A percentile compares a stretch with the other conserved stretches of the same genome.
phyloP scores from a whole-genome alignment of 2,888 invertebrate genomes.

The Eristalis arbustorum region DNA sequence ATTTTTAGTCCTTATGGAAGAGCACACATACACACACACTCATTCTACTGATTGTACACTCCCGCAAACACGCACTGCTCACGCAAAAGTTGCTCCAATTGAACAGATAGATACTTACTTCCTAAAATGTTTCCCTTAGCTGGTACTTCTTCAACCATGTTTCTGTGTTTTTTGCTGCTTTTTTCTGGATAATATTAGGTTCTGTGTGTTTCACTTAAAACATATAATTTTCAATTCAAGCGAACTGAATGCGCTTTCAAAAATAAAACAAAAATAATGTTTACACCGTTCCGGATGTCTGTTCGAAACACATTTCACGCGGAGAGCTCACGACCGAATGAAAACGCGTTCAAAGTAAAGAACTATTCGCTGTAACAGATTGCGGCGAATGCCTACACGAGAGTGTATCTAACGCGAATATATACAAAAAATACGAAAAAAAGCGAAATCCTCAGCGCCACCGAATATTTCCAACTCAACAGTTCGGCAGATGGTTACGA shows the following conservation, averaged over 20 bases:
- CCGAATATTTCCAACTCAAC: constrained; percentile 38
- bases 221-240: background rate
- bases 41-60: background rate
- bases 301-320: background rate
- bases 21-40: constrained; percentile 74
- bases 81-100: background rate
- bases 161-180: no score
- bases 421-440: background rate
- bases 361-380: background rate
- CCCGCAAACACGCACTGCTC: constrained; percentile 75
- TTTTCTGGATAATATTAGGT: background rate
- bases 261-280: background rate
- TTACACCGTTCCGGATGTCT: background rate
- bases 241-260: background rate
- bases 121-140: constrained; percentile 83
- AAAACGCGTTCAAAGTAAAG: background rate
- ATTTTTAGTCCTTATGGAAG: constrained; percentile 35
- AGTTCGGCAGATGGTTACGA: constrained; percentile 55
- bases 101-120: constrained; percentile 80
- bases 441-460: background rate
- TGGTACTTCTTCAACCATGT: constrained; percentile 81
- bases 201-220: background rate
- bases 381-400: background rate
- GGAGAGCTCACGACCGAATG: background rate
- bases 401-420: background rate